Conservation (phyloP, 1,140 invertebrate genomes). For the Reticulitermes speratus region DNA sequence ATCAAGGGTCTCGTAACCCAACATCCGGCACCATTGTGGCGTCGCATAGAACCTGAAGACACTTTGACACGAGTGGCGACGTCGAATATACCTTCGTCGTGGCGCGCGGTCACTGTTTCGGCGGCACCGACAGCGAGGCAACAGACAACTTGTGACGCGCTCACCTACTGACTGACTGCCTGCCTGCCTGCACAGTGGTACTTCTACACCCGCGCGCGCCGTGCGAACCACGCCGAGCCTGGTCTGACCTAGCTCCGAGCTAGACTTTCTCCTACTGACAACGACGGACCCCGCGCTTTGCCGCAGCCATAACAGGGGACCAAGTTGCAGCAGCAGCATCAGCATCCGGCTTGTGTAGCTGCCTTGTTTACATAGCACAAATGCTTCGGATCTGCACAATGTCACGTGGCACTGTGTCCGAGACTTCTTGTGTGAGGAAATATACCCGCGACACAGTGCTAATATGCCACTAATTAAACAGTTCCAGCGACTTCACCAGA, state of each 20-base stretch:
- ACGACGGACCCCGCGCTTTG: background rate
- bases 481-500: no score
- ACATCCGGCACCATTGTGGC: background rate
- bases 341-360: background rate
- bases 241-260: slow-evolving; percentile 24
- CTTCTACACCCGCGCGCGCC: background rate
- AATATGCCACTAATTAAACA: no score
- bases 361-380: background rate
- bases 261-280: no score
- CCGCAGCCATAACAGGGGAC: background rate
- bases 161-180: slow-evolving; percentile 17
- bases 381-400: no score
- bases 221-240: no score
- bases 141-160: background rate
- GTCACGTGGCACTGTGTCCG: no score
- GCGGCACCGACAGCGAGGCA: background rate
- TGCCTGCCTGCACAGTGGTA: background rate
- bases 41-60: background rate
- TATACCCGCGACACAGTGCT: no score
- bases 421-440: no score
- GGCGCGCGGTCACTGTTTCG: no score
- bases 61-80: no score
- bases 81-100: no score
- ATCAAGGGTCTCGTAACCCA: background rate
- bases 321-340: background rate